A percentile compares a stretch with the other conserved stretches of the same genome.
Conservation (phyloP, 2,113 vertebrate genomes). For the Pangasianodon gigas region DNA sequence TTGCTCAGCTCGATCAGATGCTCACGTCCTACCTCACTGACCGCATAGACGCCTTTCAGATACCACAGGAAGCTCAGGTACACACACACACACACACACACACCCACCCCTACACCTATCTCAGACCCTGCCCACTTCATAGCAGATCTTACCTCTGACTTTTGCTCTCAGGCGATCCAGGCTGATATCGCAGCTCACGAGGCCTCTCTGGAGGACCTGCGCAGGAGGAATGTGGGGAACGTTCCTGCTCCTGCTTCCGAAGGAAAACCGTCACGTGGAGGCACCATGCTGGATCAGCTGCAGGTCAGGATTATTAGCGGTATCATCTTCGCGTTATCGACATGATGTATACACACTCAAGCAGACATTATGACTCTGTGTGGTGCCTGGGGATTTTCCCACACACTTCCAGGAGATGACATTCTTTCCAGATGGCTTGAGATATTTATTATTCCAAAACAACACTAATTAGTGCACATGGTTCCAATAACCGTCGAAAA, state of each 20-base stretch:
- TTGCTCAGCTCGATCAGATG: slow-evolving; percentile 86
- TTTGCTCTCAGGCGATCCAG: slow-evolving; percentile 81
- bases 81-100: slow-evolving; percentile 6
- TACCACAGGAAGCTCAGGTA: slow-evolving; percentile 94
- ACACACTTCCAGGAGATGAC: background rate
- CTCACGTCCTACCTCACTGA: slow-evolving; percentile 93
- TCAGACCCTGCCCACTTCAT: background rate
- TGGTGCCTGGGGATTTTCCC: too few relatives aligned
- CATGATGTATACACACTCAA: background rate
- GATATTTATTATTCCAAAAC: background rate
- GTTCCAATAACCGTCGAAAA: too few relatives aligned
- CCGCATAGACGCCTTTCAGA: slow-evolving; percentile 90
- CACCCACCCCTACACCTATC: slow-evolving; percentile 8
- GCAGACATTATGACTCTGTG: background rate
- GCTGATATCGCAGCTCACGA: slow-evolving; percentile 89
- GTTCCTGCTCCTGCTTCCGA: slow-evolving; percentile 75
- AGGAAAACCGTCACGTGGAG: slow-evolving; percentile 78
- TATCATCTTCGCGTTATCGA: background rate
- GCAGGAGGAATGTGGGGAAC: slow-evolving; percentile 75
- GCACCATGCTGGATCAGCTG: slow-evolving; percentile 84
- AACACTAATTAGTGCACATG: too few relatives aligned
- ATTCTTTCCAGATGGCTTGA: background rate
- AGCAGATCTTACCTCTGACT: background rate
- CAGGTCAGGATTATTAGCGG: slow-evolving; percentile 75
- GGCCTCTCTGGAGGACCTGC: slow-evolving; percentile 85